These are phyloP conservation scores for Hoplodrina blanda DNA, from an alignment of 2,888 invertebrate genomes.

Conservation along the genomic window DNA sequence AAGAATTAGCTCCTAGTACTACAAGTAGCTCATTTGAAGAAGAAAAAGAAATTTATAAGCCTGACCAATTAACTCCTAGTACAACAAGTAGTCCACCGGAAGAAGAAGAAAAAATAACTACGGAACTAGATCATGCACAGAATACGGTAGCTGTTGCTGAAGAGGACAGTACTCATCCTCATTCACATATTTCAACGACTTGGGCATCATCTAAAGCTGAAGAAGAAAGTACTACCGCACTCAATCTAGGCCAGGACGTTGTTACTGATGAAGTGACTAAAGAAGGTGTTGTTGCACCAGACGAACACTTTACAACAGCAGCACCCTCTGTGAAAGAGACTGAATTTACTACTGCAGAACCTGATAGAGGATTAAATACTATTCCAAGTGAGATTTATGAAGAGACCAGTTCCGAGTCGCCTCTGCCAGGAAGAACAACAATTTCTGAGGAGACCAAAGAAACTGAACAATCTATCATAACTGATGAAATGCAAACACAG, in stretches of 20 bases:
- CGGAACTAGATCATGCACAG: slow-evolving; percentile 60
- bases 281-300: slow-evolving; percentile 23
- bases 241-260: slow-evolving; percentile 24
- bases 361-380: slow-evolving; percentile 78
- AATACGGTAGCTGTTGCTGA: slow-evolving; percentile 62
- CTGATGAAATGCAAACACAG: slow-evolving; percentile 42
- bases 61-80: slow-evolving; percentile 21
- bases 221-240: slow-evolving; percentile 40
- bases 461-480: slow-evolving; percentile 57
- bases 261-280: slow-evolving; percentile 28
- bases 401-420: slow-evolving; percentile 63
- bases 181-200: slow-evolving; percentile 33
- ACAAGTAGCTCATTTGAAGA: slow-evolving; percentile 60
- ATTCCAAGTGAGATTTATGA: slow-evolving; percentile 72
- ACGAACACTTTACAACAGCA: slow-evolving; percentile 35
- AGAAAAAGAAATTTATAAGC: slow-evolving; percentile 37
- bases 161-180: slow-evolving; percentile 46
- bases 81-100: slow-evolving; percentile 34
- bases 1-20: slow-evolving; percentile 18
- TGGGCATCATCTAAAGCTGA: slow-evolving; percentile 3
- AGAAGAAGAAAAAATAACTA: slow-evolving; percentile 47
- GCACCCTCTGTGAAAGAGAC: slow-evolving; percentile 29
- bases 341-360: slow-evolving; percentile 66
- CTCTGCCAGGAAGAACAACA: slow-evolving; percentile 56
- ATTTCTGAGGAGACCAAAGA: slow-evolving; percentile 45